Evolutionary conservation across 2,113 vertebrate genomes (phyloP), one percentile per base, ranked within the genome.

Genomic region (Oryzias curvinotus): DNA sequence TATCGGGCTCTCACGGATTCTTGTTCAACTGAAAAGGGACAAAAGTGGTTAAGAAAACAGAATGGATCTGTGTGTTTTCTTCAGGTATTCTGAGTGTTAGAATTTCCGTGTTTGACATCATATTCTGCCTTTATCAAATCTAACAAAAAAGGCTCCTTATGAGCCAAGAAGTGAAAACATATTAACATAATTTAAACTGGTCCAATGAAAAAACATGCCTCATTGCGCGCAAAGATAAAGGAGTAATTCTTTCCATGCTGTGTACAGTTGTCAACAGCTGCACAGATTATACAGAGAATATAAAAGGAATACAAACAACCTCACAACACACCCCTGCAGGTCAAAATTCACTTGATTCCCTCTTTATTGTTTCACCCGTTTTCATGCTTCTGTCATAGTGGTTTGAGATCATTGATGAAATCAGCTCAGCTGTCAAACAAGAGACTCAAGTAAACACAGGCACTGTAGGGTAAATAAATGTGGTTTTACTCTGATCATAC

Each of bases 221-320:
- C 61, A 60, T 44, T 75, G 64, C 46, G 14, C 19, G 36, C 45
- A 54, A 59, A 63, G 76, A 71, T 78, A 73, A 77, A 67, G 28
- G 18, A 36, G 2, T 71, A 80, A 80, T 80, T 72, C 66, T 52
- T 52, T 57, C 68, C 72, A 45, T 0, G 41, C 63, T 60, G 69
- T 65, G 68, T 49, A 56, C 47, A 58, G 26, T 50, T 67, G 60
- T 74, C 68, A 71, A 72, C 67, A 82, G 57, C 19, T 18, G 4
- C 52, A 51, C 30, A 76, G 69, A 81, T 75, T 75, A 72, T 10
- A 18, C 5, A n/a, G 50, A 59, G 55, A 59, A 36, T 63, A 64
- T 74, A 57, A 80, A 52, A 57, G 19, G 36, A 71, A 67, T 65
- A 80, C 64, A 75, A 84, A 79, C 79, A 75, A 58, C 49, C 52